Conservation (phyloP, 2,113 vertebrate genomes). For the Engystomops pustulosus region DNA sequence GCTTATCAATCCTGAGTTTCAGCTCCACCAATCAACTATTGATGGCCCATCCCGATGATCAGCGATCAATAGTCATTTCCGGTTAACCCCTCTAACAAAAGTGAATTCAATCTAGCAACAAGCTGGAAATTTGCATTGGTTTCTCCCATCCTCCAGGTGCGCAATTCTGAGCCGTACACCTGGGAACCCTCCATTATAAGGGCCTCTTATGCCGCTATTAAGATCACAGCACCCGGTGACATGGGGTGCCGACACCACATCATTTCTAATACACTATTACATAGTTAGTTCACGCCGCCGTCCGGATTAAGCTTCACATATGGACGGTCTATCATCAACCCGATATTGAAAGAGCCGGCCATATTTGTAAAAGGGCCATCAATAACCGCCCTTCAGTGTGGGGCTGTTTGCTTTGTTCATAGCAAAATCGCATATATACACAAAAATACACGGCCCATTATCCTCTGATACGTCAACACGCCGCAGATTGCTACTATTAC, state of each 20-base stretch:
- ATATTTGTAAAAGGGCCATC: neutral
- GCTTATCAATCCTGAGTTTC: too few species aligned
- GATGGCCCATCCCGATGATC: too few species aligned
- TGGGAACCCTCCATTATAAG: constrained; percentile 48
- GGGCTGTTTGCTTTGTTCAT: neutral
- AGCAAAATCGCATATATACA: neutral
- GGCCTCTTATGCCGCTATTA: constrained; percentile 12
- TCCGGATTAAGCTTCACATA: neutral
- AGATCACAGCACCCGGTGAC: constrained; percentile 31
- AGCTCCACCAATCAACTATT: too few species aligned
- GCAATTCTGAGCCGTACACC: constrained; percentile 53
- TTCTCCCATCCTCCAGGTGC: constrained; percentile 52
- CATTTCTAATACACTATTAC: neutral
- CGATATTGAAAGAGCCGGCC: constrained; percentile 12
- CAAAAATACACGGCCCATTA: constrained; percentile 7
- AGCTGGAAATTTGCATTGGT: too few species aligned
- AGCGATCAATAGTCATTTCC: too few species aligned
- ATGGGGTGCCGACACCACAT: constrained; percentile 43
- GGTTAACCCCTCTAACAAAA: too few species aligned
- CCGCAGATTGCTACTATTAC: constrained; percentile 40
- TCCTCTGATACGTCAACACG: constrained; percentile 36
- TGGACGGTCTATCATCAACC: constrained; percentile 32
- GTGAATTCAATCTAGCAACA: too few species aligned
- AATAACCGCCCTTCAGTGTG: constrained; percentile 3
- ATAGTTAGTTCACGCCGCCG: constrained; percentile 22